Conservation (phyloP, 53 echinoderm and acorn worm genomes). For the Paracentrotus lividus region DNA sequence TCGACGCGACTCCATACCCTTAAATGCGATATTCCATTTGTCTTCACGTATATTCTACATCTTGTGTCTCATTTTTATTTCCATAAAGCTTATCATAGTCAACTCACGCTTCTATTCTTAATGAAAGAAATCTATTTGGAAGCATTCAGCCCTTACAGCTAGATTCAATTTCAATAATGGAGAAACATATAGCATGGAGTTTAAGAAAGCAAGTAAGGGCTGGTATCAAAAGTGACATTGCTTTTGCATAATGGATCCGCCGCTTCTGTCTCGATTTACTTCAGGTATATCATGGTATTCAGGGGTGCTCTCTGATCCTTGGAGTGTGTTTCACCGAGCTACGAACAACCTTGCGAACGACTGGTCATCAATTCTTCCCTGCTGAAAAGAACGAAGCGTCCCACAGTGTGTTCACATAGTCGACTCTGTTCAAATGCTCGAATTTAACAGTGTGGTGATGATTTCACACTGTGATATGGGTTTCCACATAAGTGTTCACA, state of each 20-base stretch:
- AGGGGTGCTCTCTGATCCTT: not conserved
- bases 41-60: not conserved
- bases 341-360: too few relatives aligned
- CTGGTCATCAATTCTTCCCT: too few relatives aligned
- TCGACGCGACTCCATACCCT: not conserved
- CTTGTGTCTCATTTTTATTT: not conserved
- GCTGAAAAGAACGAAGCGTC: too few relatives aligned
- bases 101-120: not conserved
- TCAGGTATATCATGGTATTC: not conserved
- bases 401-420: too few relatives aligned
- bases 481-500: too few relatives aligned
- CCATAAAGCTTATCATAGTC: conserved; percentile 10
- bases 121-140: conserved; percentile 36
- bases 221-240: conserved; percentile 40
- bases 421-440: too few relatives aligned
- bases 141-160: conserved; percentile 15
- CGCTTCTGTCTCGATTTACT: not conserved
- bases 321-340: too few relatives aligned
- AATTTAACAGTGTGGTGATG: too few relatives aligned
- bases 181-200: not conserved
- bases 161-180: conserved; percentile 43
- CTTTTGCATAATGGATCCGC: conserved; percentile 47
- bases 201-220: conserved; percentile 18
- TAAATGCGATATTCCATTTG: not conserved
- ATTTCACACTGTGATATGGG: too few relatives aligned